Evolutionary conservation across 2,888 invertebrate species (phyloP), one percentile per base, ranked within the genome.

Genomic region (Eledona agricola): DNA sequence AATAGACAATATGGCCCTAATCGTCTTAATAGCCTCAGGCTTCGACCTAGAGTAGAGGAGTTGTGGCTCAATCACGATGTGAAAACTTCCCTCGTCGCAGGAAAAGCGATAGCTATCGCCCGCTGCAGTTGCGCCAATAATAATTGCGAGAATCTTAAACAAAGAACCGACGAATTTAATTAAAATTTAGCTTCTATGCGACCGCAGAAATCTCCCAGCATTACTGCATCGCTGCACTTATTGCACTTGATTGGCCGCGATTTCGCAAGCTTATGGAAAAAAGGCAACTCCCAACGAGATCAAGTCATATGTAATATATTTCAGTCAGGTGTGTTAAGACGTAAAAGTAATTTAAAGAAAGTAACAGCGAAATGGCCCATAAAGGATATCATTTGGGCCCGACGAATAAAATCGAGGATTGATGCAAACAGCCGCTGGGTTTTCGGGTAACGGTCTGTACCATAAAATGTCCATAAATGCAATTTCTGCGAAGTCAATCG

Each of bases 1-100:
- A 58, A 57, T 54, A 59, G 59, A 59, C 59, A 59, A 59, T 59
- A 54, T 51, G 50, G 53, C 54, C 49, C 59, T 57, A 59, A 59
- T 57, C 51, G 54, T 51, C 38, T 59, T 59, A 58, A 51, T 42
- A 51, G 43, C 42, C 26, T 32, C 26, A 47, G 37, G 28, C 28
- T 32, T 28, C 12, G 19, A 23, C 26, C 22, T 11, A 23, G 22
- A 29, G 20, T 16, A 9, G 13, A 28, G 20, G 25, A 16, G 31
- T 50, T 25, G 23, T 12, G 29, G 25, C 32, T 50, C 40, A 50
- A 50, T 40, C 49, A 38, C 31, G 28, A 38, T 20, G 49, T 31
- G 49, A 50, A 50, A 40, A 40, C 19, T 50, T 37, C 32, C 6
- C 23, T 19, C n/a, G 6, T 31, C 15, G 11, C 12, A 31, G 31